Conservation (phyloP, 2,888 invertebrate species). For the Cryptosula pallasiana region DNA sequence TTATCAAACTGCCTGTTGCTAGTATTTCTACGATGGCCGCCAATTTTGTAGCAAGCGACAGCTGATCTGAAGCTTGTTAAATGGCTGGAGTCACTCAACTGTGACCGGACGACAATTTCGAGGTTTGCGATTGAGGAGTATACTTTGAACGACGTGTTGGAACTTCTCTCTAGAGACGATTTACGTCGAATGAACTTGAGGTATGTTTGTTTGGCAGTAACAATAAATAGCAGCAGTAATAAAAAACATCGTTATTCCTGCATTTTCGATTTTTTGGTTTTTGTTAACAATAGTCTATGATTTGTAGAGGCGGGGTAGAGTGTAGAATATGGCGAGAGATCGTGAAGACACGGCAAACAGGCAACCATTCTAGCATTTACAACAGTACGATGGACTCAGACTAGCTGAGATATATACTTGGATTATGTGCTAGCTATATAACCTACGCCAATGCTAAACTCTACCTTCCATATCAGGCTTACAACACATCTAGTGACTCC, state of each 20-base stretch:
- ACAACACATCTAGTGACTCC: not conserved
- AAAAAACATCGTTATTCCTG: too few species aligned
- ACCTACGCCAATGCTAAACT: not conserved
- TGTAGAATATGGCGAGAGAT: constrained; percentile 80
- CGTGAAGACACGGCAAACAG: constrained; percentile 54
- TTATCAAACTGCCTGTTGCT: too few species aligned
- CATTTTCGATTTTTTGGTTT: too few species aligned
- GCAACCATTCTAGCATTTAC: constrained; percentile 17
- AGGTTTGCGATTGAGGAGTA: constrained; percentile 70
- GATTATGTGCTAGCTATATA: too few species aligned
- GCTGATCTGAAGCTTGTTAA: constrained; percentile 61
- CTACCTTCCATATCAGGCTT: not conserved
- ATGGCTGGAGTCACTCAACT: constrained; percentile 68
- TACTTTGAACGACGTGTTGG: constrained; percentile 71
- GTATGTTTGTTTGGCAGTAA: too few species aligned
- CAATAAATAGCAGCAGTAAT: too few species aligned
- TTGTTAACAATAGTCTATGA: constrained; percentile 29
- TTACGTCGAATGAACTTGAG: constrained; percentile 70
- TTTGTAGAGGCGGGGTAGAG: constrained; percentile 71
- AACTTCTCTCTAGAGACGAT: constrained; percentile 75
- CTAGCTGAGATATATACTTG: too few species aligned
- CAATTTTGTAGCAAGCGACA: not conserved
- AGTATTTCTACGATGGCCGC: too few species aligned
- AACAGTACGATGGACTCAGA: constrained; percentile 12
- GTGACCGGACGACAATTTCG: constrained; percentile 65